Base-by-base conservation (phyloP, 92 coral and sea anemone species). In the Phenganax stokvisi region DNA sequence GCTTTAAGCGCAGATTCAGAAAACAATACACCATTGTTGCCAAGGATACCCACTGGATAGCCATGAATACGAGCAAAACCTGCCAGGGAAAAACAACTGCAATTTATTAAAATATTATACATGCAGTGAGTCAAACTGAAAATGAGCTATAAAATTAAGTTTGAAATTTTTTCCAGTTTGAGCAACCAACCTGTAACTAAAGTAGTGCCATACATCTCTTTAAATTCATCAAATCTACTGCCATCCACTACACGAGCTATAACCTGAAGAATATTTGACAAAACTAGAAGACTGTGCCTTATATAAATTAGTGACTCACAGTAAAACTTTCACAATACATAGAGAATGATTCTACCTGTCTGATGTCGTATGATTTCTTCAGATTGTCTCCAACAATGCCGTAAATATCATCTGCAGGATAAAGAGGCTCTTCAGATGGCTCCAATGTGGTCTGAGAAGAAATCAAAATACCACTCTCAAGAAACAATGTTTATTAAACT, bases 41-140 rank as follows among this genome's bases (percentile, higher is more conserved):
- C 98, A 73, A 94, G 86, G 72, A 94, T 94, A 84, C 98, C 98
- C 12, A 91, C 91, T 12, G 98, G 98, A 68, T 89, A 91, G 55
- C 98, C 98, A 76, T 92, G 97, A 65, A 94, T 87, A 12, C 97
- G 97, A 20, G 97, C 98, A 71, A 91, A 94, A 51, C 98, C 98
- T 93, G 65, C 11, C 52, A 52, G 53, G 66, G 81, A 17, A n/a
- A 59, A 54, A 59, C 20, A 1, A 37, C 3, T 37, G 3, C 47
- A 37, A 5, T 37, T 37, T 5, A 37, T 37, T 5, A 37, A 37
- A 1, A 37, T 37, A 37, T 37, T 37, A 37, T 37, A 37, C 5
- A 37, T 37, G 47, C 47, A 37, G 47, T 37, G 5, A 20, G 65
- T 59, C 16, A 59, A 59, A 59, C 7, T 59, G n/a, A 59, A 1